Conservation (phyloP, 2,113 vertebrate genomes). For the Pelecanus crispus region DNA sequence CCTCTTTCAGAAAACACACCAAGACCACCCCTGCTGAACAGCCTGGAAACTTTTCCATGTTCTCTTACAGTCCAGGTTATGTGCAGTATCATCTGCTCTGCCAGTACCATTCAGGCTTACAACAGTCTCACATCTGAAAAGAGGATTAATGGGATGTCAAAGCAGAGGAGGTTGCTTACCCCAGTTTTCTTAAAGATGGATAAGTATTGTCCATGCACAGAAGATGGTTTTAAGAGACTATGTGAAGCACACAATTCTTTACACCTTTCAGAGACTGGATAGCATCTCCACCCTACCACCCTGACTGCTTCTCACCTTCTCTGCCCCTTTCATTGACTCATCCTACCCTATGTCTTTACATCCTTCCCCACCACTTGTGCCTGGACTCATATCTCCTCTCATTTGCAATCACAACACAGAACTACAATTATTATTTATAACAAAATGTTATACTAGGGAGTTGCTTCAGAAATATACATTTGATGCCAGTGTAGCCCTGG, state of each 20-base stretch:
- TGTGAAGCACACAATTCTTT: not conserved
- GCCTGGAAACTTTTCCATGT: not conserved
- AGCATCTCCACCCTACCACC: not conserved
- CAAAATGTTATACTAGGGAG: not conserved
- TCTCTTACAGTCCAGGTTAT: not conserved
- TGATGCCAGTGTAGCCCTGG: not conserved
- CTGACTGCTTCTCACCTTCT: not conserved
- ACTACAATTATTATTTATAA: not conserved
- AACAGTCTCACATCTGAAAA: not conserved
- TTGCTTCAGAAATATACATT: not conserved
- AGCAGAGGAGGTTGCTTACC: not conserved
- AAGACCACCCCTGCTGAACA: not conserved
- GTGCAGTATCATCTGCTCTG: not conserved
- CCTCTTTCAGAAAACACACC: not conserved
- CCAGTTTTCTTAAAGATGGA: not conserved
- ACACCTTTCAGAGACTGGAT: not conserved
- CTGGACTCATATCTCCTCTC: not conserved
- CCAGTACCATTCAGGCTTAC: not conserved
- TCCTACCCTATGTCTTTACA: not conserved
- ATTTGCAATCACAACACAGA: not conserved
- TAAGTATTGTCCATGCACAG: not conserved
- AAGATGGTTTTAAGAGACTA: not conserved
- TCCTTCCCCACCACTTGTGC: not conserved
- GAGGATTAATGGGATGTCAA: not conserved
- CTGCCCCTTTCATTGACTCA: not conserved